Base-by-base conservation (phyloP, 2,113 vertebrate genomes). In the Orthonyx spaldingii region DNA sequence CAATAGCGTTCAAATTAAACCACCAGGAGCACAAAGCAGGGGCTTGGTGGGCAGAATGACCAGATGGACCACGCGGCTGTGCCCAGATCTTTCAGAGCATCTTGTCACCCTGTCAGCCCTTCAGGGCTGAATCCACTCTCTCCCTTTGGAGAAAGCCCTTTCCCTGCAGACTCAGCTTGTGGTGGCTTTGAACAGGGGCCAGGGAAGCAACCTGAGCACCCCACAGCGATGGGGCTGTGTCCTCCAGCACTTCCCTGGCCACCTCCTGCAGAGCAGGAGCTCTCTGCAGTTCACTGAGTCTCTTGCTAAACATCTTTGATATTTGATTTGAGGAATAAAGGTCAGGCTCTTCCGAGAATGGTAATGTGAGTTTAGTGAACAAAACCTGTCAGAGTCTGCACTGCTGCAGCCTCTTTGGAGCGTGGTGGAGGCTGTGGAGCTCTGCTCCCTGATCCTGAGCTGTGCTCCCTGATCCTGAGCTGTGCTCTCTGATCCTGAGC, bases 311-410 rank as follows among this genome's bases (percentile, higher is more conserved):
- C 42, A 68, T 74, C 71, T 63, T 78, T 93, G 93, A 92, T 83
- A 95, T 94, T 96, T 96, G 94, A 81, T 92, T 86, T 78, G 60
- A 90, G 79, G 52, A 92, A 77, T 74, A 96, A 95, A 96, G 83
- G 86, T 95, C 91, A 94, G 83, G 42, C 23, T 94, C 79, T 59
- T 76, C 66, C 0, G 11, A 92, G 80, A 88, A 78, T 46, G 39
- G 35, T 59, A 90, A 90, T 63, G 80, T 37, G 64, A 52, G 26
- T 87, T 87, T 95, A 88, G 84, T 57, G 88, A 93, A 76, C 52
- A 93, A 60, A 66, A 63, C 16, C 71, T 80, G 79, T 63, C 88
- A 72, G 74, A 64, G 17, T 20, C 61, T 37, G 72, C 24, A 9
- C 13, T 53, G 66, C 44, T 71, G 74, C 44, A 37, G 41, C 46